phyloP scores from a whole-genome alignment of 2,113 vertebrate genomes.

The Enhydra lutris region DNA sequence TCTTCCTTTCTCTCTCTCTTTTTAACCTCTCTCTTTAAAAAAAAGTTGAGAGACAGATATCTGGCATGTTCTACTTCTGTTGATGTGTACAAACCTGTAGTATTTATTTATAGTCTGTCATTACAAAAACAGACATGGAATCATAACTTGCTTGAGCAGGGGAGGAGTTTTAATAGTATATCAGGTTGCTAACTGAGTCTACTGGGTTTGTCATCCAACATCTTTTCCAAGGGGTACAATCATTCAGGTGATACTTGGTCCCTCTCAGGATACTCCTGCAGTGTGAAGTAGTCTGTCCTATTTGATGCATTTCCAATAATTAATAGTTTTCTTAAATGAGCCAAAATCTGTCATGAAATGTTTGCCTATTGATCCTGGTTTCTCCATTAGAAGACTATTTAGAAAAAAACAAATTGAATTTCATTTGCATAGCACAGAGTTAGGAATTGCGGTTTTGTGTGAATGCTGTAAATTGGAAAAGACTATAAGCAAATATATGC shows the following conservation, averaged over 20 bases:
- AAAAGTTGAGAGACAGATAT: background rate
- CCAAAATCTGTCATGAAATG: background rate
- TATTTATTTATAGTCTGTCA: background rate
- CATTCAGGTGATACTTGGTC: background rate
- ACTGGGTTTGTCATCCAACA: background rate
- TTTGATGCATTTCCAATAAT: background rate
- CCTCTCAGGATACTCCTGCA: background rate
- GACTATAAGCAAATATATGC: background rate
- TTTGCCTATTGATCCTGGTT: background rate
- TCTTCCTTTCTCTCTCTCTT: no score
- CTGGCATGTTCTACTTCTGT: background rate
- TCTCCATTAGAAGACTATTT: background rate
- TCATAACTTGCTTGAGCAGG: background rate
- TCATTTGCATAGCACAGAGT: background rate
- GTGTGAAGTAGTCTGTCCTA: background rate
- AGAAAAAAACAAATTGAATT: background rate
- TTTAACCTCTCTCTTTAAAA: background rate
- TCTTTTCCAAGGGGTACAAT: background rate
- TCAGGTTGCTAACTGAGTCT: background rate
- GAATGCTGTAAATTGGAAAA: background rate
- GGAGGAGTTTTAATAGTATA: background rate
- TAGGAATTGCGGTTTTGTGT: conserved; percentile 1
- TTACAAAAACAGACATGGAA: background rate
- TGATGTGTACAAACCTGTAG: background rate
- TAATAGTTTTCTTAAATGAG: background rate